These are phyloP conservation scores for Archips xylosteana DNA, from an alignment of 2,888 invertebrate genomes.

Conservation along the genomic window DNA sequence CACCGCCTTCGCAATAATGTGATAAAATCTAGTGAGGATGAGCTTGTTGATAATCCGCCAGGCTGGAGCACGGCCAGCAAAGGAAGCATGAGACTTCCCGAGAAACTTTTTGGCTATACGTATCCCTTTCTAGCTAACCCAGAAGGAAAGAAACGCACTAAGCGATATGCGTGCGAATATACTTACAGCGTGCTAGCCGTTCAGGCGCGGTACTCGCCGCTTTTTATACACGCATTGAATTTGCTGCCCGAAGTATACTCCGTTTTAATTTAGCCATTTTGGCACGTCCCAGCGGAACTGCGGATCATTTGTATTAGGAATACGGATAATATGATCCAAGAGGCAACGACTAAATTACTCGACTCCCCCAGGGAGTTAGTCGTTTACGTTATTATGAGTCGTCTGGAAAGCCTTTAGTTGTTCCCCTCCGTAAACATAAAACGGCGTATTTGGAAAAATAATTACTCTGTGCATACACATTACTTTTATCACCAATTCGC, in stretches of 20 bases:
- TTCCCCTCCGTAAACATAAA: conserved; percentile 51
- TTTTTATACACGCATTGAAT: conserved; percentile 72
- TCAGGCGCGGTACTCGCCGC: conserved; percentile 48
- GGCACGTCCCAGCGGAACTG: conserved; percentile 75
- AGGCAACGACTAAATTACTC: conserved; percentile 64
- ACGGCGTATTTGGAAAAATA: conserved; percentile 55
- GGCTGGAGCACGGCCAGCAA: conserved; percentile 66
- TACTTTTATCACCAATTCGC: conserved; percentile 53
- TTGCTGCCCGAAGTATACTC: conserved; percentile 65
- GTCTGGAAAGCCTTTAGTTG: conserved; percentile 54
- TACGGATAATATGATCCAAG: conserved; percentile 72
- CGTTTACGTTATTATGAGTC: conserved; percentile 59
- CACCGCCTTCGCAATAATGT: conserved; percentile 49
- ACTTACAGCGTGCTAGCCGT: not conserved
- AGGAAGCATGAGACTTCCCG: conserved; percentile 46
- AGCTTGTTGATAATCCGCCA: conserved; percentile 58
- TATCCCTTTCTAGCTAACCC: not conserved
- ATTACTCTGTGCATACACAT: conserved; percentile 57
- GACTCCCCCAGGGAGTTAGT: conserved; percentile 54
- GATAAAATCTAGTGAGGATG: conserved; percentile 52
- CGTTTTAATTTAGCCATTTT: conserved; percentile 81
- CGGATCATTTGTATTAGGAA: conserved; percentile 75
- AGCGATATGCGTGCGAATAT: not conserved
- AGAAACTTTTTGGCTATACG: conserved; percentile 42
- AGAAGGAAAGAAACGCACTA: not conserved